Base-by-base conservation (phyloP, 2,113 vertebrate genomes). In the Silurus meridionalis region DNA sequence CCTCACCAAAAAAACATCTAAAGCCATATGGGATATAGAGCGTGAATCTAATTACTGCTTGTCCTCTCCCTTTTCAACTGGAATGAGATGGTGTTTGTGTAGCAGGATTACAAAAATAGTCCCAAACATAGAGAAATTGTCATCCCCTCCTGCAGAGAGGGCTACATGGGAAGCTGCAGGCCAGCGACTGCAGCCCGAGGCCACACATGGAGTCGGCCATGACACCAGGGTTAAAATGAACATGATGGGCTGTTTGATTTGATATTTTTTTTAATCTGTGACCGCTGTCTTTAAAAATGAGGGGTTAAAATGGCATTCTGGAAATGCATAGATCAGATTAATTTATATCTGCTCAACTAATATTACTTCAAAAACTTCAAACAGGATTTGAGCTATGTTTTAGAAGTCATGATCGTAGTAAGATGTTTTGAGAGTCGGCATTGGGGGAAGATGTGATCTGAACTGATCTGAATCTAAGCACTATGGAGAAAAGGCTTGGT, bases 161-260 rank as follows among this genome's bases (percentile, higher is more conserved):
- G 86, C 90, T 92, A 91, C 90, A 93, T 95, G 93, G 91, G 94
- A 94, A 95, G 91, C 83, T 28, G 23, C 48, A 15, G 82, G 83
- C 6, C 79, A 83, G 69, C 28, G 71, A 82, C 89, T 88, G 52
- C 81, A 91, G 74, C 28, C 86, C 81, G 69, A 86, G 93, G 91
- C 93, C 93, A 94, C 94, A 94, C 93, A 95, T 93, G 93, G 91
- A 86, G 94, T 82, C 46, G 66, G 85, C 89, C 88, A 77, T 71
- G 88, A 91, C 83, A 90, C 79, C 55, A 83, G 89, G 90, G 86
- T 93, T 90, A 89, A 92, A 83, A 91, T 88, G 86, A 89, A 92
- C 85, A 90, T 89, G 48, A 85, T 90, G 74, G 57, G 78, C 15
- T 60, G 78, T 60, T 60, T 80, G 37, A 37, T 37, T 37, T 37